Conservation (phyloP, 1,140 invertebrate species). For the Drosophila nebulosa region DNA sequence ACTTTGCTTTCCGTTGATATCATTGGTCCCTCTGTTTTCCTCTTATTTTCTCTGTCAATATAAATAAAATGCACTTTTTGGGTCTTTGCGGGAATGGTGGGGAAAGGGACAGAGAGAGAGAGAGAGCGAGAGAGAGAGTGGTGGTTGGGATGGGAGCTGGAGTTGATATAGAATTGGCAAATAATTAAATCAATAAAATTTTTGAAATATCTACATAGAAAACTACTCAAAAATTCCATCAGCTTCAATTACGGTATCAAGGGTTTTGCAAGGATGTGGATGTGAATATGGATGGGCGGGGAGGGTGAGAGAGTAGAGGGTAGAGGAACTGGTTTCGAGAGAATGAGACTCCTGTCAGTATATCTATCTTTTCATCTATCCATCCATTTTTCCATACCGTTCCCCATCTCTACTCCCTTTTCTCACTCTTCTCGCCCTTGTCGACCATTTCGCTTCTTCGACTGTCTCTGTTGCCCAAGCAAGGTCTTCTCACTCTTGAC, state of each 20-base stretch:
- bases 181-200: constrained; percentile 77
- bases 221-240: constrained; percentile 66
- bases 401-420: too few species aligned
- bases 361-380: background rate
- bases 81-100: too few species aligned
- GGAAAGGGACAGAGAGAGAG: too few species aligned
- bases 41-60: background rate
- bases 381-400: background rate
- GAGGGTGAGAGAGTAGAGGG: background rate
- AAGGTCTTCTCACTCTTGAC: constrained; percentile 40
- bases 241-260: constrained; percentile 59
- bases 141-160: background rate
- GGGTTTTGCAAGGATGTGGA: background rate
- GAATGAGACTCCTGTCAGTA: background rate
- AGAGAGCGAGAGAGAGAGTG: too few species aligned
- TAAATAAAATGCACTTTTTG: constrained; percentile 3
- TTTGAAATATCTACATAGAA: constrained; percentile 61
- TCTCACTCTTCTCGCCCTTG: background rate
- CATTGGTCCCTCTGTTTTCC: background rate
- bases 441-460: background rate
- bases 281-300: too few species aligned
- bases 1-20: background rate
- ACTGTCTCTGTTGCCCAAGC: background rate
- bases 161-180: constrained; percentile 23
- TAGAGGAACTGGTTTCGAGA: background rate